phyloP scores from a whole-genome alignment of 2,113 vertebrate genomes.

The Pholis gunnellus region DNA sequence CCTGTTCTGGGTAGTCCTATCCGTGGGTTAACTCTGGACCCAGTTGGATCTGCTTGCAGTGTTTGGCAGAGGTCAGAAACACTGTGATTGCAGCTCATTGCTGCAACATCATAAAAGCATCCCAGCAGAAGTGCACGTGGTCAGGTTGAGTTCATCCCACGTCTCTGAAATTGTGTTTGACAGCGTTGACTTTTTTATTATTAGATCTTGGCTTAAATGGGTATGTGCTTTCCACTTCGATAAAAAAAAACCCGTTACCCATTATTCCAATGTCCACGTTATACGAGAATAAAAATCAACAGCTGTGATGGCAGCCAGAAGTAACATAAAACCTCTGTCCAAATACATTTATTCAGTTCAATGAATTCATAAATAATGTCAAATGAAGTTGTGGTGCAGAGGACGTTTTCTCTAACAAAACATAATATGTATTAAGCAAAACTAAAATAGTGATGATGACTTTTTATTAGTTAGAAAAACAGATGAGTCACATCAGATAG shows the following conservation, averaged over 20 bases:
- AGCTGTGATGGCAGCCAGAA: constrained; percentile 18
- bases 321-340: constrained; percentile 16
- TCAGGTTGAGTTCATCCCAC: constrained; percentile 61
- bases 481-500: constrained; percentile 37
- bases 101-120: constrained; percentile 39
- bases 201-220: constrained; percentile 43
- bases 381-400: constrained; percentile 10
- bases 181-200: constrained; percentile 53
- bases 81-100: constrained; percentile 60
- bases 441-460: background rate
- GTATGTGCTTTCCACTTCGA: constrained; percentile 54
- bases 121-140: constrained; percentile 42
- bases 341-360: constrained; percentile 37
- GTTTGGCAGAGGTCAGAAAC: constrained; percentile 52
- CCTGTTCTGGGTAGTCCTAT: constrained; percentile 37
- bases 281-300: constrained; percentile 31
- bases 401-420: background rate
- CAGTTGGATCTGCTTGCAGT: constrained; percentile 46
- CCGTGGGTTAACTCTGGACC: constrained; percentile 46
- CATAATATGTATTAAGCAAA: background rate
- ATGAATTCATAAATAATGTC: constrained; percentile 17
- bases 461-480: constrained; percentile 20
- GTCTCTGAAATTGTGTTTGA: constrained; percentile 64
- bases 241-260: constrained; percentile 8
- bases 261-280: constrained; percentile 24